Percentiles rank a stretch among this genome's conserved stretches.
Conservation (phyloP, 1,140 invertebrate species). For the Probaryconus sp. region DNA sequence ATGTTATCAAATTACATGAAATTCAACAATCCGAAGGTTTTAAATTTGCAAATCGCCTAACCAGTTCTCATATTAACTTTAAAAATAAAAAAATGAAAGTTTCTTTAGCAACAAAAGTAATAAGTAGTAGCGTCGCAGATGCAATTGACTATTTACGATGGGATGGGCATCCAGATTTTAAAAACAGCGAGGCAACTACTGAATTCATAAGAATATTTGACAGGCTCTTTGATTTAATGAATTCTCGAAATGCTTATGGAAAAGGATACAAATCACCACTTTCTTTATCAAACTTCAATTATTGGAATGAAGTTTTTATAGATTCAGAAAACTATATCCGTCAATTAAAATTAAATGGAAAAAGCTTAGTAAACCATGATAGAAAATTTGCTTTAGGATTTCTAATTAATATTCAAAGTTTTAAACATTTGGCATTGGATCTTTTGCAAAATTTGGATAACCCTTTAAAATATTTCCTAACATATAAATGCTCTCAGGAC, state of each 20-base stretch:
- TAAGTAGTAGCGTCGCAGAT: constrained; percentile 23
- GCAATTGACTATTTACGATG: constrained; percentile 25
- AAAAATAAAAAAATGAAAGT: constrained; percentile 23
- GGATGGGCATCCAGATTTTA: background rate
- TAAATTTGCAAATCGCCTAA: constrained; percentile 7
- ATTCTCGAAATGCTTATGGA: constrained; percentile 19
- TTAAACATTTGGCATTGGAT: background rate
- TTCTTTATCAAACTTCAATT: constrained; percentile 6
- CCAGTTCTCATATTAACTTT: constrained; percentile 12
- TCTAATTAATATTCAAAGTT: constrained; percentile 33
- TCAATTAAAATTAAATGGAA: constrained; percentile 1
- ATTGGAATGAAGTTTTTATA: constrained; percentile 21
- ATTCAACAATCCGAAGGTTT: constrained; percentile 10
- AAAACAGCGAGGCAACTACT: constrained; percentile 16
- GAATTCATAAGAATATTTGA: constrained; percentile 32
- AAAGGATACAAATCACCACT: constrained; percentile 24
- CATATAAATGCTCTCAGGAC: no score
- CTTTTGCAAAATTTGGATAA: no score
- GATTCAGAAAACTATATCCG: constrained; percentile 18
- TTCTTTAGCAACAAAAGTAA: background rate
- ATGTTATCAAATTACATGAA: constrained; percentile 22
- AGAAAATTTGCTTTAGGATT: constrained; percentile 41
- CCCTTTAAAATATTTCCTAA: no score
- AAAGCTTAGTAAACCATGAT: background rate
- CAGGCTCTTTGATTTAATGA: constrained; percentile 36